Evolutionary conservation across 2,113 vertebrate genomes (phyloP), one percentile per base, ranked within the genome.

Genomic region (Camelus bactrianus): DNA sequence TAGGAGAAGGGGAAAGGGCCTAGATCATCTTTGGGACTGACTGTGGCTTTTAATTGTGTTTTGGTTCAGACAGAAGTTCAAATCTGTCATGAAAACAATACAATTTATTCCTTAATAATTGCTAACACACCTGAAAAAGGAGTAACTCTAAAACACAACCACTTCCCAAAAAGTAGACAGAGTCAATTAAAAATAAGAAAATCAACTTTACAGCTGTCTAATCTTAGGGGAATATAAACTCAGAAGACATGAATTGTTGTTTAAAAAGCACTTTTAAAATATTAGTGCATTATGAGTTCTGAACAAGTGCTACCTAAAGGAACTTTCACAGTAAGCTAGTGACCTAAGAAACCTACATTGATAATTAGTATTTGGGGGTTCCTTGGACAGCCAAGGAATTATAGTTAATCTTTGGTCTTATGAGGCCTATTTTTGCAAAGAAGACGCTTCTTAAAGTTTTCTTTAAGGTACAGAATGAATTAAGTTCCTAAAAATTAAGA

Each of bases 161-260:
- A 28, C 5, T 69, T 79, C 85, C n/a, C 4, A 89, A 79, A 1
- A 60, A 65, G 38, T 54, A 85, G 50, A 83, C 9, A 64, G 46
- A 73, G 20, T 91, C 26, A 87, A 81, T 80, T 52, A 81, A 77
- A 87, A 94, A 46, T 35, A 89, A 79, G 17, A 17, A 94, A 90
- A 86, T 32, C 32, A 89, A 72, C 3, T 32, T 83, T 62, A 69
- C 8, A 84, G 12, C 19, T 77, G 20, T 69, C 5, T 67, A 50
- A 0, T 54, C 15, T 73, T 83, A 42, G 7, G 17, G 30, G 30
- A 91, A 80, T 73, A 54, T 72, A 30, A 16, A 72, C 16, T 16
- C 14, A 75, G 14, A 52, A 76, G 32, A 80, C 0, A 35, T 3
- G 17, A 89, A 50, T 11, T 80, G 0, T 30, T 91, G 5, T 58